These are phyloP conservation scores for Lucilia sericata DNA, from an alignment of 1,140 invertebrate genomes.

Conservation along the genomic window DNA sequence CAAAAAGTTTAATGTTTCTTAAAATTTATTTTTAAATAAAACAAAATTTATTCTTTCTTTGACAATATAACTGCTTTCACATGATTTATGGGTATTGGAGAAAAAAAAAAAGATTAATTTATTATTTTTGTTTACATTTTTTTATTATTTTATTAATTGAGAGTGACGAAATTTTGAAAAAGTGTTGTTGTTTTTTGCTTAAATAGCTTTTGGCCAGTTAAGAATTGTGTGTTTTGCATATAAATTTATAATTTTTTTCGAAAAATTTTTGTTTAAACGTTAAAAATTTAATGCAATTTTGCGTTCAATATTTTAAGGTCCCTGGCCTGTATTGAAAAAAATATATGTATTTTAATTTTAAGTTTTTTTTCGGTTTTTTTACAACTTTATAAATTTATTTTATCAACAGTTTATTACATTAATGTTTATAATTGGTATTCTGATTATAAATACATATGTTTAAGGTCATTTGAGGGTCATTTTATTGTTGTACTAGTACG, in stretches of 20 bases:
- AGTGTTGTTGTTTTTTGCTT: neutral
- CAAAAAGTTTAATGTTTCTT: too few species aligned
- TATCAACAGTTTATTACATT: neutral
- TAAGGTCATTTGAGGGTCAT: neutral
- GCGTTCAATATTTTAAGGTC: slow-evolving; percentile 15
- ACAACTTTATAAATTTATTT: neutral
- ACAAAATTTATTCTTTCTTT: too few species aligned
- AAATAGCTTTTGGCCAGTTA: slow-evolving; percentile 13
- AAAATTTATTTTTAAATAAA: too few species aligned
- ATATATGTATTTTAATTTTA: neutral
- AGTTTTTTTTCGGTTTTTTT: neutral
- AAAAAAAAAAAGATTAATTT: too few species aligned
- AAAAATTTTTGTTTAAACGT: too few species aligned
- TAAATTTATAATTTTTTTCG: too few species aligned
- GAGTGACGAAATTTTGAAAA: neutral
- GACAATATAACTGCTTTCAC: too few species aligned
- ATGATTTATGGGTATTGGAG: too few species aligned
- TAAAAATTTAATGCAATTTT: slow-evolving; percentile 33
- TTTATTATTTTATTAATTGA: slow-evolving; percentile 9
- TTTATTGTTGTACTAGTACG: too few species aligned
- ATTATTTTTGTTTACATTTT: neutral
- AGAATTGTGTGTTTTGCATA: slow-evolving; percentile 34
- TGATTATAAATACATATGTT: slow-evolving; percentile 1
- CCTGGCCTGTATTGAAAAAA: neutral
- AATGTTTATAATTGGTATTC: neutral